Percentiles rank a stretch among this genome's conserved stretches.
These are phyloP conservation scores for Macquaria ambigua DNA, from an alignment of 2,113 vertebrate species.

Conservation along the genomic window DNA sequence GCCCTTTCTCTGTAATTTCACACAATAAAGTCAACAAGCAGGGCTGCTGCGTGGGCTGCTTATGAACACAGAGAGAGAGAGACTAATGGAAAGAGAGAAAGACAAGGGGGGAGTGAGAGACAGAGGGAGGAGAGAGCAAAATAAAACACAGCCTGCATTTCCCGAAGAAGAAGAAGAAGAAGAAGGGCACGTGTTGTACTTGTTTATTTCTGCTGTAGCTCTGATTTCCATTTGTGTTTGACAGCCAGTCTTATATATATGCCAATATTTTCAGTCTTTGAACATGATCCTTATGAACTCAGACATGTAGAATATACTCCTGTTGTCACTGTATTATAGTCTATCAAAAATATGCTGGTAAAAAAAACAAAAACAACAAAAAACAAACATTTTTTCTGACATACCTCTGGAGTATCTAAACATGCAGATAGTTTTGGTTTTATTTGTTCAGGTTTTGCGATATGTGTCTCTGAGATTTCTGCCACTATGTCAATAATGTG, in stretches of 20 bases:
- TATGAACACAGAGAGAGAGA: slow-evolving; percentile 58
- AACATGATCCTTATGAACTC: background rate
- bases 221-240: background rate
- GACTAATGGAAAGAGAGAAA: slow-evolving; percentile 55
- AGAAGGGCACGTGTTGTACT: slow-evolving; percentile 15
- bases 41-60: slow-evolving; percentile 73
- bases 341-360: background rate
- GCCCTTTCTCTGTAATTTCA: slow-evolving; percentile 63
- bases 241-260: too few relatives aligned
- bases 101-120: slow-evolving; percentile 44
- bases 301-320: background rate
- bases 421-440: background rate
- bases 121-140: slow-evolving; percentile 40
- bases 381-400: too few relatives aligned
- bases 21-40: slow-evolving; percentile 66
- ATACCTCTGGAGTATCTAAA: too few relatives aligned
- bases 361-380: background rate
- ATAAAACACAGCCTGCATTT: slow-evolving; percentile 25
- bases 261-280: background rate
- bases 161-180: slow-evolving; percentile 1
- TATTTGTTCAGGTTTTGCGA: background rate
- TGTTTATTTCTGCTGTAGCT: slow-evolving; percentile 31
- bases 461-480: background rate
- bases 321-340: background rate
- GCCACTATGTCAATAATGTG: background rate